Conservation (phyloP, 1,140 invertebrate genomes). For the Cydia fagiglandana region DNA sequence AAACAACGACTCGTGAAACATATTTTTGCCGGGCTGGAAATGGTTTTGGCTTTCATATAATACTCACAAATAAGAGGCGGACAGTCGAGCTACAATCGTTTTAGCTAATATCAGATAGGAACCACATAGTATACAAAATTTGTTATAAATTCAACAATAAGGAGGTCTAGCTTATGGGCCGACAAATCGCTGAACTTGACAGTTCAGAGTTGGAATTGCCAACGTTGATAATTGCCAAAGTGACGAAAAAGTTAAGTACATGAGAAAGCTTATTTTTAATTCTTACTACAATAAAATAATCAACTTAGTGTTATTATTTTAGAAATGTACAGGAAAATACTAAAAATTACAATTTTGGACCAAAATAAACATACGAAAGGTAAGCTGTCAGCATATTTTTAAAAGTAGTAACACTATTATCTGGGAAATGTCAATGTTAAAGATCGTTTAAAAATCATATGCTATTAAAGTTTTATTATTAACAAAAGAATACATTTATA, state of each 20-base stretch:
- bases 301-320: not conserved
- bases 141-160: slow-evolving; percentile 56
- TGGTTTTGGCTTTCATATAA: slow-evolving; percentile 30
- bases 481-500: not conserved
- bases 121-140: slow-evolving; percentile 67
- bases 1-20: slow-evolving; percentile 59
- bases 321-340: not conserved
- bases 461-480: not conserved
- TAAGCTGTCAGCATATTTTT: not conserved
- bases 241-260: not conserved
- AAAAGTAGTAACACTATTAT: not conserved
- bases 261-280: not conserved
- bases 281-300: not conserved
- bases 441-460: not conserved
- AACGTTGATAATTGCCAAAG: not conserved
- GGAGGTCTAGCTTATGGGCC: slow-evolving; percentile 46
- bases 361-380: not conserved
- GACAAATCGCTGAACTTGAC: slow-evolving; percentile 53
- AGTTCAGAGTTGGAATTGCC: slow-evolving; percentile 32
- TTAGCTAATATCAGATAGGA: slow-evolving; percentile 52
- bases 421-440: not conserved
- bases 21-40: slow-evolving; percentile 37
- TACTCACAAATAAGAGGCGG: slow-evolving; percentile 58
- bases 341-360: not conserved
- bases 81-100: slow-evolving; percentile 45